Evolutionary conservation across 1,140 invertebrate genomes (phyloP), one percentile per base, ranked within the genome.

Genomic region (Paracyclopina nana): DNA sequence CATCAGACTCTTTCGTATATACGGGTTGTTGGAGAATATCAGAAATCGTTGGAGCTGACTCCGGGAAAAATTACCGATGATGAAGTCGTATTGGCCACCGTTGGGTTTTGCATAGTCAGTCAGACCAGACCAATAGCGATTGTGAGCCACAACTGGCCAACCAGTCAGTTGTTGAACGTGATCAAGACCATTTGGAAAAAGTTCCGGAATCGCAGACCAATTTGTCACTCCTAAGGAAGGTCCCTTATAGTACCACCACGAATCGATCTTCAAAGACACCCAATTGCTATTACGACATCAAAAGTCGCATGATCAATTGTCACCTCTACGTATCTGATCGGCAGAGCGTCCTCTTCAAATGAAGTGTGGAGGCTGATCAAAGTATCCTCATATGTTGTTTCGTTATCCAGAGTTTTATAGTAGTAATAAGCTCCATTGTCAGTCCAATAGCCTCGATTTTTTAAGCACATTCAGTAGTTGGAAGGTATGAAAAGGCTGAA

Each of bases 161-260:
- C 53, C 38, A 8, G 53, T 56, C 2, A 12, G 18, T 20, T 48
- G 25, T 27, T 56, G 28, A 12, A 55, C 14, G 5, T 20, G 29
- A 6, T 25, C 44, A 22, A 56, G 52, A n/a, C 53, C 55, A 16
- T 41, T 38, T 1, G 55, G 55, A 22, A 56, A 34, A 9, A 56
- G 20, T 11, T 1, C 2, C 1, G 30, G 31, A 4, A 54, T 41
- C n/a, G 31, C 55, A 0, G 55, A 52, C 55, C 55, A 56, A 34
- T 54, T 54, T 43, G 54, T 54, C 14, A 56, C 50, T 8, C 49
- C 55, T 14, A 28, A 16, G 11, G 43, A 50, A n/a, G 18, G 30
- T 8, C 51, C 55, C 48, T 56, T 56, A 28, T 52, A 34, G 20
- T 55, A 56, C 53, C 53, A 55, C 55, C 55, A 56, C 2, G 55